Percentiles rank a stretch among this genome's conserved stretches.
phyloP scores from a whole-genome alignment of 2,888 invertebrate species.

The Thumatha senex region DNA sequence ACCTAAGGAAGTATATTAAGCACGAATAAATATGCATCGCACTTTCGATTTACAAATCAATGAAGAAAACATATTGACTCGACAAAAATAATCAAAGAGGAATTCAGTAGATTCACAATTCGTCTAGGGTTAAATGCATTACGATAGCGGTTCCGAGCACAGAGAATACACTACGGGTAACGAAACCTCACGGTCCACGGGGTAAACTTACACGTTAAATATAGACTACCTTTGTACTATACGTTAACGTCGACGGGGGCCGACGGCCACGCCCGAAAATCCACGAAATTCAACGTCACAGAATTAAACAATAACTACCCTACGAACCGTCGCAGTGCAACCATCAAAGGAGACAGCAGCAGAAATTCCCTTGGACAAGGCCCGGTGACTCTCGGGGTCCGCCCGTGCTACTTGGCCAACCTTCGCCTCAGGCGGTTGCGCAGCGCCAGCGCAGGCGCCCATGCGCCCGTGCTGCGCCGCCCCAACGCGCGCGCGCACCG shows the following conservation, averaged over 20 bases:
- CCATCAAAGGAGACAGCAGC: slow-evolving; percentile 57
- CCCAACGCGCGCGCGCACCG: slow-evolving; percentile 49
- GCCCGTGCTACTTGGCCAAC: slow-evolving; percentile 68
- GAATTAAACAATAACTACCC: slow-evolving; percentile 23
- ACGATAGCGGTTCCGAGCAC: slow-evolving; percentile 67
- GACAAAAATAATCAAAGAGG: slow-evolving; percentile 40
- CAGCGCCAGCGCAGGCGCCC: slow-evolving; percentile 71
- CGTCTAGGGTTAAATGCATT: slow-evolving; percentile 71
- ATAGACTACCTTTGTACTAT: slow-evolving; percentile 79
- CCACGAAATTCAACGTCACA: slow-evolving; percentile 26
- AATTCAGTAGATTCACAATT: slow-evolving; percentile 70
- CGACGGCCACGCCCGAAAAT: slow-evolving; percentile 20
- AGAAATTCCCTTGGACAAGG: slow-evolving; percentile 28
- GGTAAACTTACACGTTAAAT: slow-evolving; percentile 72
- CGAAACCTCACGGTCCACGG: slow-evolving; percentile 75
- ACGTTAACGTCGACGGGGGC: slow-evolving; percentile 51
- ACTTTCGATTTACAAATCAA: slow-evolving; percentile 34
- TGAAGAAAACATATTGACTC: slow-evolving; percentile 46
- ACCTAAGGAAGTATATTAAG: slow-evolving; percentile 26
- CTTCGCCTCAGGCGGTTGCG: slow-evolving; percentile 72
- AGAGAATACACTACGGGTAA: slow-evolving; percentile 72
- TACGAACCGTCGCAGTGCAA: slow-evolving; percentile 30
- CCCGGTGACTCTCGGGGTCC: no score
- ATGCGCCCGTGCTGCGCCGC: slow-evolving; percentile 63
- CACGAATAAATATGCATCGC: slow-evolving; percentile 30